Percentiles rank a stretch among this genome's conserved stretches.
These are phyloP conservation scores for Xenopus laevis DNA, from an alignment of 2,113 vertebrate genomes.

Conservation along the genomic window DNA sequence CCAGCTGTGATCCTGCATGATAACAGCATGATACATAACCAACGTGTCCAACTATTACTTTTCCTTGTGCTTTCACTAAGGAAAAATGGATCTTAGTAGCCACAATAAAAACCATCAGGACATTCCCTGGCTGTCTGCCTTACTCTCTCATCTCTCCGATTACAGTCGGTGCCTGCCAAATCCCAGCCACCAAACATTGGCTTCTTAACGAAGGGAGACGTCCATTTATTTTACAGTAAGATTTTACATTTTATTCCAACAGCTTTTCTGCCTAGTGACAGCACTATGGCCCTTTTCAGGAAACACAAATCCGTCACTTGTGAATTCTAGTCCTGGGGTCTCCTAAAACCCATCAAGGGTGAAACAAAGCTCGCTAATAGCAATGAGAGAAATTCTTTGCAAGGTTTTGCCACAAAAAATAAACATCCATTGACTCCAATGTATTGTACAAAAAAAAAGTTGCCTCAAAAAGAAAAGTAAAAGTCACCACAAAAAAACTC, in stretches of 20 bases:
- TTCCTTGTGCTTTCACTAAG: slow-evolving; percentile 26
- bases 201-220: slow-evolving; percentile 9
- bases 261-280: neutral
- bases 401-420: too few species aligned
- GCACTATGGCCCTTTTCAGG: neutral
- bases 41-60: slow-evolving; percentile 22
- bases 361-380: too few species aligned
- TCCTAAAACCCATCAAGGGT: too few species aligned
- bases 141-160: slow-evolving; percentile 16
- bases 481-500: too few species aligned
- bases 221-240: slow-evolving; percentile 6
- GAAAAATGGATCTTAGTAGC: slow-evolving; percentile 32
- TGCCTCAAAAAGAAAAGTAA: too few species aligned
- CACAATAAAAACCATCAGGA: slow-evolving; percentile 33
- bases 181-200: slow-evolving; percentile 6
- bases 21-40: slow-evolving; percentile 12
- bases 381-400: too few species aligned
- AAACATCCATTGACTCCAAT: too few species aligned
- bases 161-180: slow-evolving; percentile 32
- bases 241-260: neutral
- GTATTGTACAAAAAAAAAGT: too few species aligned
- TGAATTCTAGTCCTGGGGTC: too few species aligned
- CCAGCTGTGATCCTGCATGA: slow-evolving; percentile 13
- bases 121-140: slow-evolving; percentile 34
- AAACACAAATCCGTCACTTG: too few species aligned